phyloP scores from a whole-genome alignment of 92 coral and sea anemone species.

The Umimayanthus kanabou region DNA sequence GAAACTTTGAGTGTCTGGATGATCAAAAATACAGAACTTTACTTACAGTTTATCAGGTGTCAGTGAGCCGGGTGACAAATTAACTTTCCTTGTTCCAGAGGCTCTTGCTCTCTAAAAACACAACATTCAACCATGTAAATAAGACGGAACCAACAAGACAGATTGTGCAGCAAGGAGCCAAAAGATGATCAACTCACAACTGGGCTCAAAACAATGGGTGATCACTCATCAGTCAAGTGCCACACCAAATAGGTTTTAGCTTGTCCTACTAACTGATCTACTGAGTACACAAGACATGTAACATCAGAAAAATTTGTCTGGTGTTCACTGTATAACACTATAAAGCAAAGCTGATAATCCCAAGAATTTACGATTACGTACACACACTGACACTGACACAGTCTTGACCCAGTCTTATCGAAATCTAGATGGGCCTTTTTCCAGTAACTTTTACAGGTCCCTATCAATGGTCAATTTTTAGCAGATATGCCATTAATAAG shows the following conservation, averaged over 20 bases:
- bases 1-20: no score
- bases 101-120: constrained; percentile 24
- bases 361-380: not conserved
- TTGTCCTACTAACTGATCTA: not conserved
- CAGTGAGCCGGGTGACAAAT: not conserved
- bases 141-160: not conserved
- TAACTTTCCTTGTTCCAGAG: not conserved
- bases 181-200: no score
- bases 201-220: no score
- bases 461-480: not conserved
- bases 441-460: not conserved
- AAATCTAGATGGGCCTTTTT: no score
- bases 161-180: no score
- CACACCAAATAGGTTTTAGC: no score
- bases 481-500: not conserved
- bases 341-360: not conserved
- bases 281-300: no score
- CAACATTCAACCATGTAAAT: not conserved
- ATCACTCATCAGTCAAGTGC: no score
- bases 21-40: no score
- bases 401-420: no score
- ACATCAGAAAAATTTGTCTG: not conserved
- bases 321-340: not conserved
- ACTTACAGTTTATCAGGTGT: constrained; percentile 10
- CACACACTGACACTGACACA: not conserved